Percentiles rank a stretch among this genome's conserved stretches.
phyloP scores from a whole-genome alignment of 2,888 invertebrate genomes.

The Chloroclystis v-ata region DNA sequence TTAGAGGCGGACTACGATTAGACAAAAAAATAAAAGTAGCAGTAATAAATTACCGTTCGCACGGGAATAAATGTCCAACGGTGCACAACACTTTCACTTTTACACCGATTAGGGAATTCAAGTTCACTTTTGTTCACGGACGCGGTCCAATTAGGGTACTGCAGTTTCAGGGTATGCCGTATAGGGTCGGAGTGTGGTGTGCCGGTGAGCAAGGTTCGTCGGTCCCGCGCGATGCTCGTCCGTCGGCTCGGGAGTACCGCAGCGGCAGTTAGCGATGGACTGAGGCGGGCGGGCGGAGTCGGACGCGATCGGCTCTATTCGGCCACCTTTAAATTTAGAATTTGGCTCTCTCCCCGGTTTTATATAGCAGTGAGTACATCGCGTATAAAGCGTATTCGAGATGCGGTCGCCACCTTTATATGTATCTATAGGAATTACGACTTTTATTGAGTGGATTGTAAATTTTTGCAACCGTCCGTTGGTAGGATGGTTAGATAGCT shows the following conservation, averaged over 20 bases:
- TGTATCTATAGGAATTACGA: conserved; percentile 75
- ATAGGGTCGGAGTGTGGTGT: conserved; percentile 56
- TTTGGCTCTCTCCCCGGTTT: conserved; percentile 81
- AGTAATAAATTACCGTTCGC: conserved; percentile 61
- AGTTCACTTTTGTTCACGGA: conserved; percentile 55
- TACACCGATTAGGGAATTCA: conserved; percentile 49
- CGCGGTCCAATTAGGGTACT: conserved; percentile 49
- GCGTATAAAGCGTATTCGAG: conserved; percentile 75
- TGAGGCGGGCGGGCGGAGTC: conserved; percentile 74
- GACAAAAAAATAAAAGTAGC: conserved; percentile 39
- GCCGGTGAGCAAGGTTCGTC: conserved; percentile 32
- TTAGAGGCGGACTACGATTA: conserved; percentile 35
- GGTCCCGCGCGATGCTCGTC: conserved; percentile 65
- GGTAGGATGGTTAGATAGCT: conserved; percentile 47
- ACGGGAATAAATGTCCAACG: conserved; percentile 52
- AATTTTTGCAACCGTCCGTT: conserved; percentile 64
- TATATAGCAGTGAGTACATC: conserved; percentile 78
- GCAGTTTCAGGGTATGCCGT: conserved; percentile 43
- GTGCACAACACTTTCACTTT: conserved; percentile 66
- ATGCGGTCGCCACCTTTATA: conserved; percentile 64
- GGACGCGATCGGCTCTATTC: conserved; percentile 65
- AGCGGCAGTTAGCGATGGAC: conserved; percentile 72
- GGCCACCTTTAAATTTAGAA: conserved; percentile 79
- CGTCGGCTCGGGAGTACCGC: conserved; percentile 64
- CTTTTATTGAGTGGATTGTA: conserved; percentile 73